phyloP scores from a whole-genome alignment of 2,797 vertebrate species.

The Merluccius polli region DNA sequence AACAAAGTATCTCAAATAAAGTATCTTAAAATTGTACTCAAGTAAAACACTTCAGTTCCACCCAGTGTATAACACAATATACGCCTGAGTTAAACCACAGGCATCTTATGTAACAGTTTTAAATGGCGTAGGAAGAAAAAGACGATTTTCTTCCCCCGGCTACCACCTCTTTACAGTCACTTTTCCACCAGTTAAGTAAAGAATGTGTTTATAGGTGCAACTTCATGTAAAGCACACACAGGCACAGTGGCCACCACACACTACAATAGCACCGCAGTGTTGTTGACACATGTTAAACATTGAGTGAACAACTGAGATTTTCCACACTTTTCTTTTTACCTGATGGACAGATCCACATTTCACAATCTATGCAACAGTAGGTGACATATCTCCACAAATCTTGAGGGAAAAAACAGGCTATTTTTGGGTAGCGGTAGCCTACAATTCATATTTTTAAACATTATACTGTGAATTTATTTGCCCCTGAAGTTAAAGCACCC shows the following conservation, averaged over 20 bases:
- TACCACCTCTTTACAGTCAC: not conserved
- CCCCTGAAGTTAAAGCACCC: not conserved
- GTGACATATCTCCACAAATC: not conserved
- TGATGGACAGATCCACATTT: not conserved
- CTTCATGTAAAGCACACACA: not conserved
- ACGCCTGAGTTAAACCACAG: not conserved
- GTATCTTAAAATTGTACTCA: not conserved
- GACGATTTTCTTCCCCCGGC: not conserved
- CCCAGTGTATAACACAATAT: not conserved
- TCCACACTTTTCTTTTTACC: conserved; percentile 16
- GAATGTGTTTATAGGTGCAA: not conserved
- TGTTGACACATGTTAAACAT: conserved; percentile 31
- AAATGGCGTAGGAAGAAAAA: not conserved
- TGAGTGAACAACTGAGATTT: conserved; percentile 19
- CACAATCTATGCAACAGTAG: not conserved
- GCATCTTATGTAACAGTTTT: not conserved
- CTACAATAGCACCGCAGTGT: not conserved
- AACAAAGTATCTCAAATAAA: not conserved
- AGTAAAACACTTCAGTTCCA: not conserved
- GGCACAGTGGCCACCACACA: not conserved
- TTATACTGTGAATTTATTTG: not conserved
- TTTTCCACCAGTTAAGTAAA: not conserved
- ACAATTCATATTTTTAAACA: not conserved
- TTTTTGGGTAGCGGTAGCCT: too few species aligned
- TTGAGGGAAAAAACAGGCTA: too few species aligned